These are phyloP conservation scores for Idaea straminata DNA, from an alignment of 2,888 invertebrate genomes.

Conservation along the genomic window DNA sequence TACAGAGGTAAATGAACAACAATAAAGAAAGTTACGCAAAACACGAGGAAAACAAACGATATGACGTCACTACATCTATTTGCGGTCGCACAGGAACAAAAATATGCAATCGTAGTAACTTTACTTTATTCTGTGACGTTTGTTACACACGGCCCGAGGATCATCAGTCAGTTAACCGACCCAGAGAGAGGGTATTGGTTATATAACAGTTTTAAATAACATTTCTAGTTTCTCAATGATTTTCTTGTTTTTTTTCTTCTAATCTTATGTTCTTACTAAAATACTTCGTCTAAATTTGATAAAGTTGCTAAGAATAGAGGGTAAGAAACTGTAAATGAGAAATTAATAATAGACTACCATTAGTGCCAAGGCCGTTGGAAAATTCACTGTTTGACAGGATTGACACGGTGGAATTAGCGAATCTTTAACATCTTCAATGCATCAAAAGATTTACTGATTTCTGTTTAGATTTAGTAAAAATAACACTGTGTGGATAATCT, in stretches of 20 bases:
- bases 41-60: slow-evolving; percentile 28
- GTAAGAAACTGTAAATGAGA: not conserved
- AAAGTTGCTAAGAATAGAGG: not conserved
- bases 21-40: slow-evolving; percentile 2
- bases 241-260: not conserved
- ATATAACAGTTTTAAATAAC: not conserved
- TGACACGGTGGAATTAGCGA: not conserved
- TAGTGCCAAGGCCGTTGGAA: not conserved
- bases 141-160: slow-evolving; percentile 29
- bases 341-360: too few species aligned
- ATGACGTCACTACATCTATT: slow-evolving; percentile 51
- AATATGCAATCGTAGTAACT: slow-evolving; percentile 32
- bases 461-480: not conserved
- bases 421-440: not conserved
- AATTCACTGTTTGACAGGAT: not conserved
- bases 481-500: not conserved
- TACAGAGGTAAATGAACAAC: not conserved
- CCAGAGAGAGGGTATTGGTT: not conserved
- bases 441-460: not conserved
- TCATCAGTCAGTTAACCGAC: slow-evolving; percentile 12
- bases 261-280: not conserved
- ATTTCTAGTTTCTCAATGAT: not conserved
- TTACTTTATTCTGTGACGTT: slow-evolving; percentile 3
- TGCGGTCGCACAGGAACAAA: slow-evolving; percentile 45
- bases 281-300: not conserved